Evolutionary conservation across 2,797 vertebrate species (phyloP).

Genomic region (Apodemus agrarius): DNA sequence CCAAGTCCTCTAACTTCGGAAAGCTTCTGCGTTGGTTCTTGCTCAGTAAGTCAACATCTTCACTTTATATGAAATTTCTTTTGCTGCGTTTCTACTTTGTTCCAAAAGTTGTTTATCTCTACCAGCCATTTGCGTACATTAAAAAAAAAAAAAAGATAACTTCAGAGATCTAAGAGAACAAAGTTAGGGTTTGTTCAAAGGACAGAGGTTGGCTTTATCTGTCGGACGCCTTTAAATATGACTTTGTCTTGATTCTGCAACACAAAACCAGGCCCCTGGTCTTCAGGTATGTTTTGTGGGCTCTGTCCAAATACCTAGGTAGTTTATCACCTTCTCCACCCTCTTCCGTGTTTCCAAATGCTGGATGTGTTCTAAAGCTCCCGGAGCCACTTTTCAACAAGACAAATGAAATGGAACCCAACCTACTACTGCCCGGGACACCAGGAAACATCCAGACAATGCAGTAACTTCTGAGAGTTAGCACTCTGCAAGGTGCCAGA

Average conservation of each 20-base stretch:
- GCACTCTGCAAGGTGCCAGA: background rate
- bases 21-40: background rate
- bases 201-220: background rate
- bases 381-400: background rate
- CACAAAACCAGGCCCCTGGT: constrained; percentile 37
- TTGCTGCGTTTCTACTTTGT: background rate
- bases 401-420: constrained; percentile 25
- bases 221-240: background rate
- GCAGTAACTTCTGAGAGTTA: constrained; percentile 34
- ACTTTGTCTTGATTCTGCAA: background rate
- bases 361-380: background rate
- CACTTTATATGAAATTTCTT: background rate
- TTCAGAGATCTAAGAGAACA: background rate
- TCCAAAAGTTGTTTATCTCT: constrained; percentile 47
- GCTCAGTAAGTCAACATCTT: background rate
- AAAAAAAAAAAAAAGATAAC: background rate
- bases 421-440: background rate
- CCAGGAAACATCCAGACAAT: background rate
- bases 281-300: constrained; percentile 51
- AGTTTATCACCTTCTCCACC: background rate
- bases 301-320: constrained; percentile 50
- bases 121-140: constrained; percentile 14
- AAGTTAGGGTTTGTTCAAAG: background rate
- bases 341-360: background rate
- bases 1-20: constrained; percentile 14